Base-by-base conservation (phyloP, 1,140 invertebrate genomes). In the Lucilia sericata region DNA sequence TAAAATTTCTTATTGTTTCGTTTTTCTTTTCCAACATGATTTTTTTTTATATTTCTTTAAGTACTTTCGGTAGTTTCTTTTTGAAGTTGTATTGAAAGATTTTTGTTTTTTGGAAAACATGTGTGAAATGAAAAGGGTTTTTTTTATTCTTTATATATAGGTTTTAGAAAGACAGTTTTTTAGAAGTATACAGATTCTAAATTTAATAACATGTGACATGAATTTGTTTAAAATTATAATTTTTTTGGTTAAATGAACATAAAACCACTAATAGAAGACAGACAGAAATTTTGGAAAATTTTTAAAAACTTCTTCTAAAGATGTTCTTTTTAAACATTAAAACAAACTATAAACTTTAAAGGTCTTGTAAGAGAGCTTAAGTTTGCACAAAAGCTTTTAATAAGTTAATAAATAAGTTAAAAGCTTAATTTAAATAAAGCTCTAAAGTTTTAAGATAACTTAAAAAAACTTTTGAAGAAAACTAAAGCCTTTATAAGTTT, bases 121-220 rank as follows among this genome's bases (percentile, higher is more conserved):
- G 65, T 70, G 19, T 70, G 65, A 70, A 70, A 19, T 70, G 65
- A 70, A 70, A 70, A 70, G 65, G 19, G 65, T 19, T 21, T 70
- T 21, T 70, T 21, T n/a, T n/a, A n/a, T n/a, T 30, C 14, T 60
- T 60, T 60, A 21, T 9, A 70, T 14, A 60, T 14, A 60, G 1
- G 3, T 60, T n/a, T 60, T 60, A 5, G 17, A 60, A 17, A n/a
- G 55, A 60, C 14, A 42, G 42, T 42, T 10, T 42, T 30, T 30
- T 30, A 2, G 25, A 30, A 30, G 25, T 30, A 3, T 2, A 30
- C 60, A 17, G 2, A 65, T 65, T 70, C 65, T 70, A 70, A 70
- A 70, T 70, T 70, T 70, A 70, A 70, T 70, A 70, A 70, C 65
- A 70, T 70, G 65, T 70, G 65, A 70, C 65, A 70, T 70, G 65